Evolutionary conservation across 2,888 invertebrate species (phyloP), one percentile per base, ranked within the genome.

Genomic region (Cheilosia variabilis): DNA sequence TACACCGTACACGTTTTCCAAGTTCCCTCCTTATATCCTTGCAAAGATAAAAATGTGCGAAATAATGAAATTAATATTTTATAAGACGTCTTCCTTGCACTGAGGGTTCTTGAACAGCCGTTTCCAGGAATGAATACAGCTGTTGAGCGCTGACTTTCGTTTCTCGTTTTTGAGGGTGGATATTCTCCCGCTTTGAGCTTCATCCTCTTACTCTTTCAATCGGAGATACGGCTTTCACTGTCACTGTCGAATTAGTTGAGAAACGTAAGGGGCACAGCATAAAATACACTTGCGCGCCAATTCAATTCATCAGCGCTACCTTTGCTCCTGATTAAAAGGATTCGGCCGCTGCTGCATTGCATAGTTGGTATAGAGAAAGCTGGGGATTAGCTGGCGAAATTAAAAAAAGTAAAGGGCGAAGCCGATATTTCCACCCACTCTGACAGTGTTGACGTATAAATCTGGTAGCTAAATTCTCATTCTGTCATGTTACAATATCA

Each of bases 221-320:
- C 19, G 27, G 19, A 17, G 10, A 31, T 6, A 43, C 41, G 24
- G 27, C 52, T 24, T 15, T 47, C 52, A 24, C 52, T 43, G 50
- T 52, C 55, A 50, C 71, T 58, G 31, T 52, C 17, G 41, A 50
- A 50, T 52, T 41, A 52, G 27, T 37, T 34, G 17, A 22, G n/a
- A 58, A 37, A 37, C 34, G 19, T 9, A 37, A 50, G 37, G 41
- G 15, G 15, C 7, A 31, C 41, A 52, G 37, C 13, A 63, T 37
- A 24, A 73, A 73, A 63, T 63, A 63, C 55, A 73, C 45, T 45
- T 45, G 73, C 45, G 17, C 45, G 63, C 45, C 53, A 60, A 69
- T 68, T 77, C 68, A 68, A 68, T 77, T 60, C 76, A 77, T 77
- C 68, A 68, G n/a, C 34, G 43, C 31, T 68, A 60, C 66, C 68